Evolutionary conservation across 2,888 invertebrate species (phyloP), one percentile per base, ranked within the genome.

Genomic region (Julus scandinavius): DNA sequence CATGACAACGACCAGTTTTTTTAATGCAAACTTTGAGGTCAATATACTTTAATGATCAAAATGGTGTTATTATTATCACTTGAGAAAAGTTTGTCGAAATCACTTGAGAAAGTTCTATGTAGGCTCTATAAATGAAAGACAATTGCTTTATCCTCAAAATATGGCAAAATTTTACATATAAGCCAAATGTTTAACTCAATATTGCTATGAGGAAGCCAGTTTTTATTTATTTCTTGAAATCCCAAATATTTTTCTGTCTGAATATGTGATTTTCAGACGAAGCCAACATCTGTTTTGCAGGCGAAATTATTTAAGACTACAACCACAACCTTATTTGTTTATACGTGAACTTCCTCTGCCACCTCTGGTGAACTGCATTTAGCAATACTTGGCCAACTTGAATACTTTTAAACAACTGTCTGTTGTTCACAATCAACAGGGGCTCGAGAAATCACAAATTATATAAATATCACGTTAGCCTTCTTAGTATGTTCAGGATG

Each of bases 291-390:
- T 80, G 80, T 40, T 80, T 80, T 4, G 80, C 80, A 80, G 80
- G 3, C 38, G 38, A 72, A 72, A 72, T 72, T 20, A 29, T 20
- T 63, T 6, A 11, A 54, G 72, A 6, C 72, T 72, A 72, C 20
- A 20, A 20, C 2, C 72, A 29, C 20, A 29, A 11, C 72, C 72
- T 29, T 80, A 5, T 80, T 80, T 80, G 80, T 80, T 80, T 80
- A 40, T 80, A 80, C 15, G 2, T 13, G 4, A 80, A 80, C 80
- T 38, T 80, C 80, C 38, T 80, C 15, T 38, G 80, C 80, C 80
- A 80, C 80, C 80, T 80, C 80, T 80, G 80, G 80, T 80, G 80
- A 80, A 80, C 80, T 80, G 80, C 38, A 80, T 80, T 40, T 80
- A 80, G 80, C 80, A 80, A 80, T 40, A 40, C 80, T 38, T 80